These are phyloP conservation scores for Galendromus occidentalis DNA, from an alignment of 1,140 invertebrate genomes.

Conservation along the genomic window DNA sequence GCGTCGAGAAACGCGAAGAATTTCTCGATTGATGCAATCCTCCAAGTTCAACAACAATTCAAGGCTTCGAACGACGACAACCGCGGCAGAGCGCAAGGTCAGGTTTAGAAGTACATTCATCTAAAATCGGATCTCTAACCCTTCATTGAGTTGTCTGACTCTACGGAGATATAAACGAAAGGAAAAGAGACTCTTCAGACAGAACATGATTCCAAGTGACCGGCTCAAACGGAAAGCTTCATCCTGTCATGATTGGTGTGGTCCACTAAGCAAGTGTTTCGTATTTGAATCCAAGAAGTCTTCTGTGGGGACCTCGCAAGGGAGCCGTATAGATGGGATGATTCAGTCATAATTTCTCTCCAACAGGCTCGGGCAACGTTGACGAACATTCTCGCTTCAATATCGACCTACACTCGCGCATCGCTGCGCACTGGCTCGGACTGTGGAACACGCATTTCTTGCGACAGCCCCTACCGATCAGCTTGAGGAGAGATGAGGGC, in stretches of 20 bases:
- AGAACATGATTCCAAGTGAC: too few relatives aligned
- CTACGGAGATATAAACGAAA: not conserved
- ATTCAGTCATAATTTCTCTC: too few relatives aligned
- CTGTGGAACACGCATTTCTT: not conserved
- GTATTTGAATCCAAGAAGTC: too few relatives aligned
- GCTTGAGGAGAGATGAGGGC: not conserved
- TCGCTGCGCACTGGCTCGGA: slow-evolving; percentile 1
- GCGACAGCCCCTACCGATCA: not conserved
- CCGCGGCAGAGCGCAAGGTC: not conserved
- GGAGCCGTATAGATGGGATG: too few relatives aligned
- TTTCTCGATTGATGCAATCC: slow-evolving; percentile 2
- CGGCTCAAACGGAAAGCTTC: too few relatives aligned
- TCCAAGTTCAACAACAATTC: slow-evolving; percentile 2
- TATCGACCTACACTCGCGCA: not conserved
- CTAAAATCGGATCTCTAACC: not conserved
- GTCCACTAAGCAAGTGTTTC: too few relatives aligned
- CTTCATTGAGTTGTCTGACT: not conserved
- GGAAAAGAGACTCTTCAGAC: not conserved
- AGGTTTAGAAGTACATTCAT: not conserved
- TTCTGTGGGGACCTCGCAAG: too few relatives aligned
- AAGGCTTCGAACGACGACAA: not conserved
- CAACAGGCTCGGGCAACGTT: not conserved
- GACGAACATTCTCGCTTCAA: not conserved
- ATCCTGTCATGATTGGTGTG: too few relatives aligned
- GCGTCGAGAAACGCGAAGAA: not conserved